Evolutionary conservation across 2,888 invertebrate species (phyloP).

Genomic region (Tenthredo distinguenda): DNA sequence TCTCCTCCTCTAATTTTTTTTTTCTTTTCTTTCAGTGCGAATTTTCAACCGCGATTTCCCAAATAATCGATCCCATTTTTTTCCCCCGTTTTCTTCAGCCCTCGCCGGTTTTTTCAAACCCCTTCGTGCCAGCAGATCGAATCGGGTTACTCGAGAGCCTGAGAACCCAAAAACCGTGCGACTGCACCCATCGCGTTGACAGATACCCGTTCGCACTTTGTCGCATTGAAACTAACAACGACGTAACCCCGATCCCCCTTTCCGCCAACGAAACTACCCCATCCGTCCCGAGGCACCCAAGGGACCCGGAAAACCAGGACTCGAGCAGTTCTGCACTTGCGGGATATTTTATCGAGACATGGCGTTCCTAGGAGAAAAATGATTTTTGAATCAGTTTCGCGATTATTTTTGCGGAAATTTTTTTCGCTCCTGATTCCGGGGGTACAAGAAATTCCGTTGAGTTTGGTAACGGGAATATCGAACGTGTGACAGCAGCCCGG

Average conservation of each 20-base stretch:
- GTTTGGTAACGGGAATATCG: background rate
- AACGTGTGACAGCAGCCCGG: background rate
- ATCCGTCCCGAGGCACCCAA: background rate
- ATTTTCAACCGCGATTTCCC: background rate
- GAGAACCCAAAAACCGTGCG: background rate
- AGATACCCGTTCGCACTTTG: conserved; percentile 10
- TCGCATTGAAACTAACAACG: background rate
- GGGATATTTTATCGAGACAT: background rate
- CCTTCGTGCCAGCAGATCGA: background rate
- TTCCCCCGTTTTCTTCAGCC: background rate
- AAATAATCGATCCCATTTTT: background rate
- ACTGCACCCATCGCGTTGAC: background rate
- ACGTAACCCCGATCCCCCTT: background rate
- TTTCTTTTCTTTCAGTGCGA: background rate
- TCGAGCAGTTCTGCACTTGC: background rate
- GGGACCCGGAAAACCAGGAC: background rate
- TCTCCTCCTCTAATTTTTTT: background rate
- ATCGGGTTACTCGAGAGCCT: background rate
- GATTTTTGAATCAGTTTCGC: background rate
- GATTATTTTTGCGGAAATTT: background rate
- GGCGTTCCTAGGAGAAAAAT: background rate
- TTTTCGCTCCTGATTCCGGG: background rate
- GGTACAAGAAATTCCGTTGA: background rate
- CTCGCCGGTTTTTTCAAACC: background rate
- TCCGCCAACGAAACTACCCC: background rate